These are phyloP conservation scores for Dryadula phaetusa DNA, from an alignment of 2,888 invertebrate species.

Conservation along the genomic window DNA sequence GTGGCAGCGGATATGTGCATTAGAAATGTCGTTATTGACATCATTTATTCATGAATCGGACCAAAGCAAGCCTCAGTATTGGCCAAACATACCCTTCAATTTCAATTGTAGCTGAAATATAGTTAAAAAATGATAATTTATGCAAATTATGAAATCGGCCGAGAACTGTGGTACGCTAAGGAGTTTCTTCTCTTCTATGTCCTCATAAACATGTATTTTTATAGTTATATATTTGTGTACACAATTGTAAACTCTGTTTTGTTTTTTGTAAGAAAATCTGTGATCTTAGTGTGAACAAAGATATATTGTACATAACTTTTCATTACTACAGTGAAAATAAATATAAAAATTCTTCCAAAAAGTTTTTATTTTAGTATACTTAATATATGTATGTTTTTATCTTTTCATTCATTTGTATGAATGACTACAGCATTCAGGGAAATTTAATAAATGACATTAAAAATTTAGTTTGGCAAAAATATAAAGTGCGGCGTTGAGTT, in stretches of 20 bases:
- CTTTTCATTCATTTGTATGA: no score
- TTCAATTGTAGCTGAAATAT: constrained; percentile 57
- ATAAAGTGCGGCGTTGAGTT: no score
- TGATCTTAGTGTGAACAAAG: not conserved
- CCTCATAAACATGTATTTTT: no score
- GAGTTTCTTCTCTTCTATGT: no score
- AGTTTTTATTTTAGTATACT: not conserved
- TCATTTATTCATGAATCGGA: constrained; percentile 86
- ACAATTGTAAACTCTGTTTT: not conserved
- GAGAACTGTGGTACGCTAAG: no score
- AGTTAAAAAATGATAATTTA: no score
- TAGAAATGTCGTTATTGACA: constrained; percentile 89
- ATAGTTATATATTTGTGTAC: not conserved
- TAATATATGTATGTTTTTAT: no score
- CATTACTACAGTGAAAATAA: not conserved
- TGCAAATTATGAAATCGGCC: not conserved
- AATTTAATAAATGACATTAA: no score
- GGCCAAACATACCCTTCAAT: constrained; percentile 90
- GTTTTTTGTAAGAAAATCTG: not conserved
- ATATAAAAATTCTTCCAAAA: not conserved
- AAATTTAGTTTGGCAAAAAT: no score
- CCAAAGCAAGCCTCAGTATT: constrained; percentile 85
- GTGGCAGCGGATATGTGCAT: constrained; percentile 87
- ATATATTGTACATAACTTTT: not conserved
- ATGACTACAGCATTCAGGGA: no score